A percentile compares a stretch with the other conserved stretches of the same genome.
phyloP scores from a whole-genome alignment of 2,888 invertebrate species.

The Siphlonurus alternatus region DNA sequence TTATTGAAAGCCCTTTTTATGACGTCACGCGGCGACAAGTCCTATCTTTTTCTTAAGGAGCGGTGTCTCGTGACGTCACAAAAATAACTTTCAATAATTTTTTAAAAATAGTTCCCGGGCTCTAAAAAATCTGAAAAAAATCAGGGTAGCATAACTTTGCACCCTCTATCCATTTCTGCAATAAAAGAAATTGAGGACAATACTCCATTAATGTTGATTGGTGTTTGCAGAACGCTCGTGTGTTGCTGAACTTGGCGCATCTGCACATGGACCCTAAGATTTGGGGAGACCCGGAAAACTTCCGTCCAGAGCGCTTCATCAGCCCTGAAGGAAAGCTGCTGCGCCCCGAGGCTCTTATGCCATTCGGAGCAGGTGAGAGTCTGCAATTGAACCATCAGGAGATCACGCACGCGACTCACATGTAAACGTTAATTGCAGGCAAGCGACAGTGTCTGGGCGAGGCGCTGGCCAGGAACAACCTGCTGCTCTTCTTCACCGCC shows the following conservation, averaged over 20 bases:
- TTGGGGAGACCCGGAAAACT: constrained; percentile 42
- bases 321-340: constrained; percentile 33
- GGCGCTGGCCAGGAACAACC: constrained; percentile 38
- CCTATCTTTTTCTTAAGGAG: too few relatives aligned
- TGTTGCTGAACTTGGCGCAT: constrained; percentile 35
- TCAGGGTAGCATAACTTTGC: too few relatives aligned
- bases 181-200: too few relatives aligned
- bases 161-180: too few relatives aligned
- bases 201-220: too few relatives aligned
- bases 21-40: too few relatives aligned
- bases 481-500: constrained; percentile 42
- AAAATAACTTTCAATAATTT: too few relatives aligned
- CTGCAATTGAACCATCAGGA: background rate
- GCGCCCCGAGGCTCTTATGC: constrained; percentile 39
- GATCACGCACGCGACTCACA: background rate
- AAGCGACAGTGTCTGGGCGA: constrained; percentile 47
- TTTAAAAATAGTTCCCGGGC: too few relatives aligned
- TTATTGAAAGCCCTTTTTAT: too few relatives aligned
- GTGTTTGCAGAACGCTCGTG: constrained; percentile 29
- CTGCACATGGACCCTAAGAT: constrained; percentile 36
- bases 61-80: too few relatives aligned
- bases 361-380: constrained; percentile 45
- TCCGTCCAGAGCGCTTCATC: constrained; percentile 47
- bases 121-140: too few relatives aligned
- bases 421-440: constrained; percentile 31